Evolutionary conservation across 1,140 invertebrate genomes (phyloP).

Genomic region (Ceratina calcarata): DNA sequence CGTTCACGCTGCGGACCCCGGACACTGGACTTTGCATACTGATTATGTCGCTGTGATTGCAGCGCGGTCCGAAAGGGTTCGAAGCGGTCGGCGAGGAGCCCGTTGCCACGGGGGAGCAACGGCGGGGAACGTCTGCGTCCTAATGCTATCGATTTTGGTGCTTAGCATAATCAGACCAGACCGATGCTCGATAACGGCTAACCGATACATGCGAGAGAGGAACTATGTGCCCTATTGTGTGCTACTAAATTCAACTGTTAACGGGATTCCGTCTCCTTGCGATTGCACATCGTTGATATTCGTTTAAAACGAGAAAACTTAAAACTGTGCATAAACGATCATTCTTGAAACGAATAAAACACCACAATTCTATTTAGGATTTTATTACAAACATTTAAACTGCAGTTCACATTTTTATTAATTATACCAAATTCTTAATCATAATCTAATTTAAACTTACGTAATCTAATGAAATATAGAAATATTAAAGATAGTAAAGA

Average conservation of each 20-base stretch:
- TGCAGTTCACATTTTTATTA: too few species aligned
- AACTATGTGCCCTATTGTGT: constrained; percentile 63
- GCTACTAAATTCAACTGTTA: constrained; percentile 43
- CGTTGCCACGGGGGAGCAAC: constrained; percentile 45
- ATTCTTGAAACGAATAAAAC: too few species aligned
- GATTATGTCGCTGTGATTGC: constrained; percentile 67
- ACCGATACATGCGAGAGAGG: constrained; percentile 30
- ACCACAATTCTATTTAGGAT: too few species aligned
- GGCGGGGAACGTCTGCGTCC: constrained; percentile 56
- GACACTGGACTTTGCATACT: constrained; percentile 67
- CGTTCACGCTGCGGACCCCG: constrained; percentile 46
- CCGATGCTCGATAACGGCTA: constrained; percentile 64
- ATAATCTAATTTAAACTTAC: too few species aligned
- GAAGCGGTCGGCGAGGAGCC: constrained; percentile 58
- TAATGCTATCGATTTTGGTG: constrained; percentile 77
- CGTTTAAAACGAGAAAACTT: background rate
- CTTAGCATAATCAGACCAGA: constrained; percentile 76
- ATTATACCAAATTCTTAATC: too few species aligned
- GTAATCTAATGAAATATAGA: constrained; percentile 14
- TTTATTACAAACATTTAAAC: too few species aligned
- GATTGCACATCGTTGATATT: constrained; percentile 9
- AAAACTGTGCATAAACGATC: too few species aligned
- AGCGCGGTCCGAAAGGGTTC: constrained; percentile 63
- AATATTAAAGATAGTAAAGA: too few species aligned
- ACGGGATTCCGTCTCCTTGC: background rate